Conservation (phyloP, 1,140 invertebrate species). For the Ostrea edulis region DNA sequence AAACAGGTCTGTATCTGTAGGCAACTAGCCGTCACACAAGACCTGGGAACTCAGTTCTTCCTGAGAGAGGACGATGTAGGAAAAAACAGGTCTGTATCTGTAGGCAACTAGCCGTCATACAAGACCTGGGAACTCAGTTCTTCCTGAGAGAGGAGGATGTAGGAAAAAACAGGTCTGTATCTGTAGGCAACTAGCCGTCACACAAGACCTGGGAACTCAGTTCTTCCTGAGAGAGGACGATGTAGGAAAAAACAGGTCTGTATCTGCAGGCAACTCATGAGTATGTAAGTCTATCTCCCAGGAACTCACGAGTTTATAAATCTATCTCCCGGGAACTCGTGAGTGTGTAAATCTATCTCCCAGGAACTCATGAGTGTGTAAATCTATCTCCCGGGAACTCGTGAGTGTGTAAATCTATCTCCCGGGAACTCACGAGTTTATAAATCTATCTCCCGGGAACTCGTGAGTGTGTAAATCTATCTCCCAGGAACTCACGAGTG, state of each 20-base stretch:
- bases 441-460: too few species aligned
- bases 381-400: too few species aligned
- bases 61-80: constrained; percentile 73
- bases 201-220: constrained; percentile 75
- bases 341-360: too few species aligned
- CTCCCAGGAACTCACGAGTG: too few species aligned
- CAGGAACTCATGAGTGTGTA: neutral
- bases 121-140: constrained; percentile 77
- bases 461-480: too few species aligned
- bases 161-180: constrained; percentile 49
- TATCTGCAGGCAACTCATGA: too few species aligned
- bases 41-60: constrained; percentile 78
- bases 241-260: constrained; percentile 61
- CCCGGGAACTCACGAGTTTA: too few species aligned
- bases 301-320: too few species aligned
- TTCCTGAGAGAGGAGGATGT: constrained; percentile 76
- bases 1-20: constrained; percentile 45
- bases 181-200: constrained; percentile 48
- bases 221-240: constrained; percentile 77
- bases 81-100: constrained; percentile 46
- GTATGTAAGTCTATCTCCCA: too few species aligned
- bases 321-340: too few species aligned
- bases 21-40: constrained; percentile 58
- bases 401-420: too few species aligned
- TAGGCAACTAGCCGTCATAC: constrained; percentile 49